These are phyloP conservation scores for Palythoa caribaeorum DNA, from an alignment of 92 coral and sea anemone species.

Conservation along the genomic window DNA sequence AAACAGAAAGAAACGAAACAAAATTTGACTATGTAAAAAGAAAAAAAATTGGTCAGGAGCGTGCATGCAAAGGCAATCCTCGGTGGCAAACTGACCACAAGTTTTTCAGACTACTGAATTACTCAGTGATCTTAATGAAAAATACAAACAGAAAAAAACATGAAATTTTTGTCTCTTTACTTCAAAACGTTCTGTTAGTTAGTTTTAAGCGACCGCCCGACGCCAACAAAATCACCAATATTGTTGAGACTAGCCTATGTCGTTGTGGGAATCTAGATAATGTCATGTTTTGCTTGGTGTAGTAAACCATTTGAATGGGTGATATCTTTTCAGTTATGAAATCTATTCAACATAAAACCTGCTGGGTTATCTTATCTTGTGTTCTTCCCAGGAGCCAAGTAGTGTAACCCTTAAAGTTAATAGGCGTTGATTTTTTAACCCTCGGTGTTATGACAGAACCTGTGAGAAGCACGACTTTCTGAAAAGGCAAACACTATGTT, in stretches of 20 bases:
- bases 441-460: conserved; percentile 21
- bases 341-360: conserved; percentile 1
- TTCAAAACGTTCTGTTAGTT: neutral
- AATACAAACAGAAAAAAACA: neutral
- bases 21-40: neutral
- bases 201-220: conserved; percentile 3
- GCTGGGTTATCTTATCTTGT: conserved; percentile 2
- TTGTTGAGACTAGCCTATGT: conserved; percentile 9
- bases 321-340: neutral
- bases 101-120: too few species aligned
- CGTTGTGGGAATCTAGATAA: conserved; percentile 31
- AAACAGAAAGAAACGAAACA: neutral
- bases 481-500: neutral
- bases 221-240: neutral
- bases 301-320: neutral
- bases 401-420: conserved; percentile 20
- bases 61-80: too few species aligned
- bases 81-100: too few species aligned
- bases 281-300: neutral
- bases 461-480: neutral
- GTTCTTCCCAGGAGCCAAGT: conserved; percentile 12
- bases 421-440: neutral
- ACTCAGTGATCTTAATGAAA: neutral
- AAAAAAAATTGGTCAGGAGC: too few species aligned
- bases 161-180: neutral